These are phyloP conservation scores for Ctena decussata DNA, from an alignment of 2,888 invertebrate species.

Conservation along the genomic window DNA sequence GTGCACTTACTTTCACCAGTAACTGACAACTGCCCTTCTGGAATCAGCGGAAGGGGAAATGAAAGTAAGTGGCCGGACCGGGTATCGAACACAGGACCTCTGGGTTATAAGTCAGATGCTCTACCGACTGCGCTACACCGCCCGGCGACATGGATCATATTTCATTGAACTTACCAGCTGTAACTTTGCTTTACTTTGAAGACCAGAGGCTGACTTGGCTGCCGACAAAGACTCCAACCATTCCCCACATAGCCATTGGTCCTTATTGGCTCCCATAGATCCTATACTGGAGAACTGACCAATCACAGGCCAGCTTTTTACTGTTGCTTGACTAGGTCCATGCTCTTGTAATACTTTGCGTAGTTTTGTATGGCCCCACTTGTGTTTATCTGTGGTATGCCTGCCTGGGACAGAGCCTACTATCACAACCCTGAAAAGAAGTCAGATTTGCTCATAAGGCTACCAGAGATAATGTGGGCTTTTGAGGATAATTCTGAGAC, in stretches of 20 bases:
- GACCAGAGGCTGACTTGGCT: slow-evolving; percentile 54
- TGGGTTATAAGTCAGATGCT: too few relatives aligned
- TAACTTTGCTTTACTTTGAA: slow-evolving; percentile 60
- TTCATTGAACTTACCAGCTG: slow-evolving; percentile 81
- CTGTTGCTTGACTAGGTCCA: slow-evolving; percentile 87
- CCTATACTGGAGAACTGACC: slow-evolving; percentile 98
- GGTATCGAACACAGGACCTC: too few relatives aligned
- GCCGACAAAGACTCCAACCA: slow-evolving; percentile 89
- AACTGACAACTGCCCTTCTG: too few relatives aligned
- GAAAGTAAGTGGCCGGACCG: too few relatives aligned
- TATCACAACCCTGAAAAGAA: slow-evolving; percentile 93
- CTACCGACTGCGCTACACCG: too few relatives aligned
- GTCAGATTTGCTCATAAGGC: too few relatives aligned
- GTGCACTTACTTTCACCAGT: too few relatives aligned
- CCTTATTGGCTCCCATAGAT: slow-evolving; percentile 90
- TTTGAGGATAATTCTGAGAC: too few relatives aligned
- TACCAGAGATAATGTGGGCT: too few relatives aligned
- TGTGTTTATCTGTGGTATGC: slow-evolving; percentile 89
- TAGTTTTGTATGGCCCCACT: slow-evolving; percentile 90
- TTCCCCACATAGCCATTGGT: slow-evolving; percentile 93
- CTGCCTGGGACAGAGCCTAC: slow-evolving; percentile 95
- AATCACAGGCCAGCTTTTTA: slow-evolving; percentile 91
- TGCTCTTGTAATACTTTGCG: slow-evolving; percentile 90
- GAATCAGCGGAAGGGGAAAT: too few relatives aligned
- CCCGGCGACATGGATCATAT: too few relatives aligned